These are phyloP conservation scores for Melinaea marsaeus DNA, from an alignment of 2,888 invertebrate species.

Conservation along the genomic window DNA sequence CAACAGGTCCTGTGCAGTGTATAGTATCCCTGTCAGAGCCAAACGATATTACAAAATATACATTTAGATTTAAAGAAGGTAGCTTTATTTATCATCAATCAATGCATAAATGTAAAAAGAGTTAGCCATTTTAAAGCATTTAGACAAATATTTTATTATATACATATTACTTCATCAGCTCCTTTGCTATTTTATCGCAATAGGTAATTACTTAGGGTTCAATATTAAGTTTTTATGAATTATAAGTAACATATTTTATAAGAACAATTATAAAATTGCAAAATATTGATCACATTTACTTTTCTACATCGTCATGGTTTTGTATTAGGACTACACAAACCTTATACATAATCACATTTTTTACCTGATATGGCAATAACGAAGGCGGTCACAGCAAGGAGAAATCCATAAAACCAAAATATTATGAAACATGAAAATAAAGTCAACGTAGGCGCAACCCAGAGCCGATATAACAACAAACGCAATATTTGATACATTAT, in stretches of 20 bases:
- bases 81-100: too few relatives aligned
- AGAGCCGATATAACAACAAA: conserved; percentile 82
- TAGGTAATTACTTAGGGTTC: too few relatives aligned
- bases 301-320: too few relatives aligned
- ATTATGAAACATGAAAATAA: conserved; percentile 85
- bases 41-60: conserved; percentile 9
- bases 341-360: conserved; percentile 19
- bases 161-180: too few relatives aligned
- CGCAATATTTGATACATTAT: conserved; percentile 68
- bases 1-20: conserved; percentile 90
- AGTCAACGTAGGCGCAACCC: conserved; percentile 86
- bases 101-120: too few relatives aligned
- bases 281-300: too few relatives aligned
- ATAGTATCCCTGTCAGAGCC: conserved; percentile 82
- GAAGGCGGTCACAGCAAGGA: conserved; percentile 84
- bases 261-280: too few relatives aligned
- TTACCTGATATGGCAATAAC: conserved; percentile 84
- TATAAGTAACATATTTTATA: too few relatives aligned
- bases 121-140: too few relatives aligned
- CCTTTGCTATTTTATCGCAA: too few relatives aligned
- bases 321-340: neutral
- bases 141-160: too few relatives aligned
- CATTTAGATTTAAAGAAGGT: neutral
- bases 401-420: conserved; percentile 90
- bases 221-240: too few relatives aligned